Evolutionary conservation across 2,113 vertebrate genomes (phyloP).

Genomic region (Spheniscus mendiculus): DNA sequence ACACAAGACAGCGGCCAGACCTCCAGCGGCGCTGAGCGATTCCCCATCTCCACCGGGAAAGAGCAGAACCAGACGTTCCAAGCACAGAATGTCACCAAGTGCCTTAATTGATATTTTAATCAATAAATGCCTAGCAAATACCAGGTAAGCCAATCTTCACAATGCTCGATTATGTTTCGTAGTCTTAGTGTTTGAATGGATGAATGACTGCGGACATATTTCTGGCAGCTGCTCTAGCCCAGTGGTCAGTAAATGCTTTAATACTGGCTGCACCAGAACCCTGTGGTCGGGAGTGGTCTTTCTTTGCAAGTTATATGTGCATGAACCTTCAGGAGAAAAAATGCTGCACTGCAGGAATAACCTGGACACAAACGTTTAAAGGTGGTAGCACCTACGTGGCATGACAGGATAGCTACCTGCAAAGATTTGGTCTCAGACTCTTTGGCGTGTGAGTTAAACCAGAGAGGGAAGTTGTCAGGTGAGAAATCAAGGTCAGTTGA

Average conservation of each 20-base stretch:
- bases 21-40: accelerated
- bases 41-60: background rate
- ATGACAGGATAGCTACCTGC: background rate
- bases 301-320: accelerated
- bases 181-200: accelerated
- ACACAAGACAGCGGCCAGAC: background rate
- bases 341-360: background rate
- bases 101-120: background rate
- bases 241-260: background rate
- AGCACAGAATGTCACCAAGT: background rate
- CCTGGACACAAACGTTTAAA: background rate
- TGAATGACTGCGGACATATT: background rate
- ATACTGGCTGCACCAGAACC: background rate
- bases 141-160: background rate
- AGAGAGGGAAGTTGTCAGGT: background rate
- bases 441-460: background rate
- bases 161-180: accelerated
- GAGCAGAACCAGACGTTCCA: background rate
- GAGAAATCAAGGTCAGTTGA: background rate
- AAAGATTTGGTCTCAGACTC: background rate
- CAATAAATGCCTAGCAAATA: background rate
- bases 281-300: accelerated
- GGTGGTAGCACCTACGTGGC: no score
- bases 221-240: background rate
- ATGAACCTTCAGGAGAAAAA: background rate